These are phyloP conservation scores for Omphaloscelis lunosa DNA, from an alignment of 2,888 invertebrate genomes.

Conservation along the genomic window DNA sequence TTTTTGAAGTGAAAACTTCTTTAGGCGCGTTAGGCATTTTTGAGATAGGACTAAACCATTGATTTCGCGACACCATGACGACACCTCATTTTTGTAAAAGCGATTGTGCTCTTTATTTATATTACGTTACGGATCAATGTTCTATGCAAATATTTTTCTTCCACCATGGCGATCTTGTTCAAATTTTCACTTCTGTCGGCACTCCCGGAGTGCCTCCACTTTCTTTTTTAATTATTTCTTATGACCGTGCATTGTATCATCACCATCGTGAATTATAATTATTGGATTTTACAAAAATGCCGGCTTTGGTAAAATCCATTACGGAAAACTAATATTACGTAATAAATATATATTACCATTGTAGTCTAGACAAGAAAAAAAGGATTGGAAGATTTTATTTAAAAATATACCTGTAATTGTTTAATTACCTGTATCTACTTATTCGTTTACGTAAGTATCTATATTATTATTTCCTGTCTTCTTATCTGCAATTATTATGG, in stretches of 20 bases:
- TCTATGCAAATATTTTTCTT: too few relatives aligned
- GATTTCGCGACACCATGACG: too few relatives aligned
- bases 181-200: too few relatives aligned
- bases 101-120: too few relatives aligned
- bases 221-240: not conserved
- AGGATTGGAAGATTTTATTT: not conserved
- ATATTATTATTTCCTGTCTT: slow-evolving; percentile 9
- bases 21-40: too few relatives aligned
- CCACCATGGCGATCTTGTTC: too few relatives aligned
- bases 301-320: not conserved
- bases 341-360: not conserved
- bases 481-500: slow-evolving; percentile 17
- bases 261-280: not conserved
- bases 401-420: not conserved
- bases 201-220: too few relatives aligned
- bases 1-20: too few relatives aligned
- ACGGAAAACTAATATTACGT: slow-evolving; percentile 2
- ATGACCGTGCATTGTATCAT: not conserved
- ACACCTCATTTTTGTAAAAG: too few relatives aligned
- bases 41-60: too few relatives aligned
- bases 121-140: too few relatives aligned
- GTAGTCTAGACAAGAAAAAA: slow-evolving; percentile 23
- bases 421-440: slow-evolving; percentile 6
- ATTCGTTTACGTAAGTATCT: not conserved
- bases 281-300: not conserved